Evolutionary conservation across 2,888 invertebrate genomes (phyloP).

Genomic region (Aporophyla nigra): DNA sequence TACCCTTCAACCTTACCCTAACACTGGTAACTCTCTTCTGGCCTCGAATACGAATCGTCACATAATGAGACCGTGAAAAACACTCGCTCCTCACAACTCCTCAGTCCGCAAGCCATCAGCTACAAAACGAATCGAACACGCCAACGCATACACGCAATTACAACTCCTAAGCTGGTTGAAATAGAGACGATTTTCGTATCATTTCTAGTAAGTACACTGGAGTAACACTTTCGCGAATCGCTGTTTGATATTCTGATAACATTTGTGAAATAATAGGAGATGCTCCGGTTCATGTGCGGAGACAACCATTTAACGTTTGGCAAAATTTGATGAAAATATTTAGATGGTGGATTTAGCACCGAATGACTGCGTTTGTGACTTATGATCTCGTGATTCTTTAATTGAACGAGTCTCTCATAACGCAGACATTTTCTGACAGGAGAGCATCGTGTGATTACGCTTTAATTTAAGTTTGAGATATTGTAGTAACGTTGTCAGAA

Average conservation of each 20-base stretch:
- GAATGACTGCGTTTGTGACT: conserved; percentile 58
- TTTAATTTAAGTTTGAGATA: conserved; percentile 55
- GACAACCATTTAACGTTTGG: conserved; percentile 76
- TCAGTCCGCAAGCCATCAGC: conserved; percentile 74
- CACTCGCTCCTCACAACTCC: conserved; percentile 85
- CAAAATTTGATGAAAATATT: conserved; percentile 79
- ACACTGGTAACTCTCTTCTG: conserved; percentile 76
- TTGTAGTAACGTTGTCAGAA: conserved; percentile 39
- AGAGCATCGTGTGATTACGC: conserved; percentile 45
- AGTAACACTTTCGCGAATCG: conserved; percentile 73
- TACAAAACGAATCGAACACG: conserved; percentile 72
- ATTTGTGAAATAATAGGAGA: conserved; percentile 86
- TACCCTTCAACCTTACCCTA: conserved; percentile 76
- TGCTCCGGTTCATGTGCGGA: conserved; percentile 78
- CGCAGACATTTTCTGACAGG: conserved; percentile 58
- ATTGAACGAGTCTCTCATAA: conserved; percentile 66
- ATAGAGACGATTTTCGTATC: conserved; percentile 69
- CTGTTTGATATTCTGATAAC: conserved; percentile 88
- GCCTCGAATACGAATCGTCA: conserved; percentile 87
- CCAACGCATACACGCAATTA: conserved; percentile 69
- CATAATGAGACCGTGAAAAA: conserved; percentile 88
- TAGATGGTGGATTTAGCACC: conserved; percentile 65
- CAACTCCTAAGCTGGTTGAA: conserved; percentile 66
- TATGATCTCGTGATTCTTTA: conserved; percentile 70
- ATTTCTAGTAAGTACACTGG: conserved; percentile 41